Percentiles rank a stretch among this genome's conserved stretches.
Evolutionary conservation across 2,113 vertebrate genomes (phyloP).

Genomic region (Hymenochirus boettgeri): DNA sequence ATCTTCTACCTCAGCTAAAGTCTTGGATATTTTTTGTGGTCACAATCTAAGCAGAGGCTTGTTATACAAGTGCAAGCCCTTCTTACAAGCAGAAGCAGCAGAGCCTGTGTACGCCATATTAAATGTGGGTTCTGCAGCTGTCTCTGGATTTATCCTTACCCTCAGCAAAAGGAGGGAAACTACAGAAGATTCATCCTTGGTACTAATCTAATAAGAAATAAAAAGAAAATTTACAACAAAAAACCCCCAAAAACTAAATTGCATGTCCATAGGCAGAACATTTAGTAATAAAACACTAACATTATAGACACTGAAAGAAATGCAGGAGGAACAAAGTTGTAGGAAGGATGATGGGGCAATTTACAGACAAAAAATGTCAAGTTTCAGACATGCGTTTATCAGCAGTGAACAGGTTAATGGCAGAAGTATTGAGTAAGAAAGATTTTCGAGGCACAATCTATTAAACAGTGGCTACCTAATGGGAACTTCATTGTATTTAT

Average conservation of each 20-base stretch:
- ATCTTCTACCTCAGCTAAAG: too few relatives aligned
- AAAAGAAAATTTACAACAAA: slow-evolving; percentile 12
- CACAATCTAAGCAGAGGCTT: slow-evolving; percentile 7
- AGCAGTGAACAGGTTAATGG: background rate
- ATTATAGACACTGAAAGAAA: background rate
- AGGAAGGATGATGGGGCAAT: background rate
- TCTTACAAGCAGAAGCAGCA: slow-evolving; percentile 30
- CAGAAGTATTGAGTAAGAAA: slow-evolving; percentile 1
- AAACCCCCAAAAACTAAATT: background rate
- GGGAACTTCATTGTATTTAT: too few relatives aligned
- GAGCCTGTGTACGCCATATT: slow-evolving; percentile 25
- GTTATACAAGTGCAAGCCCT: background rate
- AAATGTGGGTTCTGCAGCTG: background rate
- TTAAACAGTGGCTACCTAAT: too few relatives aligned
- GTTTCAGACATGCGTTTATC: background rate
- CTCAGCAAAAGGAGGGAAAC: slow-evolving; percentile 33
- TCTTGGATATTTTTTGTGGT: too few relatives aligned
- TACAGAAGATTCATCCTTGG: slow-evolving; percentile 37
- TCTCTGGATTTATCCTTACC: slow-evolving; percentile 31
- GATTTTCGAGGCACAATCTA: background rate
- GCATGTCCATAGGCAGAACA: background rate
- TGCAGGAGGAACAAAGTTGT: background rate
- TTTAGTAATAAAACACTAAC: background rate
- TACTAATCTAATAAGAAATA: slow-evolving; percentile 37
- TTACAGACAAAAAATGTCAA: background rate